Percentiles rank a stretch among this genome's conserved stretches.
Evolutionary conservation across 2,888 invertebrate genomes (phyloP).

Genomic region (Leptopterna dolabrata): DNA sequence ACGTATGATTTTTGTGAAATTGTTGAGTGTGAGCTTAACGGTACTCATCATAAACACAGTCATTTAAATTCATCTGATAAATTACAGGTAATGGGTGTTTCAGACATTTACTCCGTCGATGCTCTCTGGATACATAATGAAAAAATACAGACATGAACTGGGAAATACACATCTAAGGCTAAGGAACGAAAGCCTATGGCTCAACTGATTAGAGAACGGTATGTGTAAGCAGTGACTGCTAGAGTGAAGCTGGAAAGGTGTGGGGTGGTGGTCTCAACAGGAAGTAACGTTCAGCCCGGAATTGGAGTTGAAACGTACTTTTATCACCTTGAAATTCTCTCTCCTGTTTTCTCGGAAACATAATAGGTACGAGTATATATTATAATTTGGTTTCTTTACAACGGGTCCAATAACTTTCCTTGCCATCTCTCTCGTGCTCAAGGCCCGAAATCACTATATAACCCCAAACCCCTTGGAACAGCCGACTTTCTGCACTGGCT

Average conservation of each 20-base stretch:
- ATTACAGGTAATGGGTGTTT: too few relatives aligned
- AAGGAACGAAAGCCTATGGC: too few relatives aligned
- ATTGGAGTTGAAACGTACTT: background rate
- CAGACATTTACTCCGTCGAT: too few relatives aligned
- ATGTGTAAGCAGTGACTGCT: background rate
- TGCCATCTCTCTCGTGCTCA: background rate
- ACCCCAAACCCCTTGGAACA: background rate
- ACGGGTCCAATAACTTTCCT: background rate
- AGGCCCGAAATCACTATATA: background rate
- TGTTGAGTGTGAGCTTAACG: too few relatives aligned
- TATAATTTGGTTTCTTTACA: background rate
- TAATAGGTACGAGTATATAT: background rate
- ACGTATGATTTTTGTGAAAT: too few relatives aligned
- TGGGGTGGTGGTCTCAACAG: background rate
- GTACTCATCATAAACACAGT: too few relatives aligned
- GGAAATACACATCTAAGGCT: too few relatives aligned
- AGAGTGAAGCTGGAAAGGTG: background rate
- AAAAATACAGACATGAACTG: too few relatives aligned
- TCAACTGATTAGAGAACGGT: too few relatives aligned
- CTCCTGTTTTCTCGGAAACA: background rate
- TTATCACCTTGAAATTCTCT: background rate
- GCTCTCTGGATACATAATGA: too few relatives aligned
- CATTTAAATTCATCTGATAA: too few relatives aligned
- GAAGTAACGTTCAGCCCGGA: background rate
- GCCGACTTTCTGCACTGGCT: background rate